phyloP scores from a whole-genome alignment of 2,113 vertebrate genomes.

The Tenrec ecaudatus region DNA sequence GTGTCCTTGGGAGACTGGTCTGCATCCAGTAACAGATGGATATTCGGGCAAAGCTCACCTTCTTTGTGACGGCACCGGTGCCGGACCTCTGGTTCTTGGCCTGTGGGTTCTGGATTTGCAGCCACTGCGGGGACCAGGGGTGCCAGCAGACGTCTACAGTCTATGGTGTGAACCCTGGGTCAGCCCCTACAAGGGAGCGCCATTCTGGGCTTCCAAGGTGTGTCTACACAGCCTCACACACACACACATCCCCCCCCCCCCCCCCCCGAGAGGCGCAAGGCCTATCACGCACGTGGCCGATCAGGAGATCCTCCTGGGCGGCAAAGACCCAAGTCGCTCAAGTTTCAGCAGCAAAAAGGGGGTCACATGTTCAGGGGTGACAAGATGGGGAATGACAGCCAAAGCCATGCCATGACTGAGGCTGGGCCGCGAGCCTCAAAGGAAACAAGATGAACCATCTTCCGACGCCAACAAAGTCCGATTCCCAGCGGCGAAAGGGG shows the following conservation, averaged over 20 bases:
- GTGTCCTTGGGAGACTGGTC: neutral
- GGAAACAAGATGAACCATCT: neutral
- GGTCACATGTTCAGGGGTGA: slow-evolving; percentile 24
- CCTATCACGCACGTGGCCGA: neutral
- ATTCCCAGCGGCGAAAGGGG: too few species aligned
- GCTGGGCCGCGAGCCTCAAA: neutral
- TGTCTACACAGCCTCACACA: neutral
- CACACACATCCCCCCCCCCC: neutral
- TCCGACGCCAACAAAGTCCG: too few species aligned
- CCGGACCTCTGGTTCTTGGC: neutral
- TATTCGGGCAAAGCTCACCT: neutral
- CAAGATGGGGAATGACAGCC: neutral
- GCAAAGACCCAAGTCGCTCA: slow-evolving; percentile 38
- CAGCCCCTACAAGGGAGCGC: neutral
- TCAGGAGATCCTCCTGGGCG: slow-evolving; percentile 52
- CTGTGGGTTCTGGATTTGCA: neutral
- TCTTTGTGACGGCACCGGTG: neutral
- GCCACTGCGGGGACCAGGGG: neutral
- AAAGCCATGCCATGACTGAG: neutral
- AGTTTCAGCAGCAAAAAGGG: slow-evolving; percentile 27
- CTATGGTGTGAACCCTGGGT: neutral
- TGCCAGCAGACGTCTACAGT: neutral
- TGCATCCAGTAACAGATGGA: neutral
- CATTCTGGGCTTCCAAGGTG: accelerated
- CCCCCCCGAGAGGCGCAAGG: neutral